phyloP scores from a whole-genome alignment of 2,888 invertebrate genomes.

The Andrena marginata region DNA sequence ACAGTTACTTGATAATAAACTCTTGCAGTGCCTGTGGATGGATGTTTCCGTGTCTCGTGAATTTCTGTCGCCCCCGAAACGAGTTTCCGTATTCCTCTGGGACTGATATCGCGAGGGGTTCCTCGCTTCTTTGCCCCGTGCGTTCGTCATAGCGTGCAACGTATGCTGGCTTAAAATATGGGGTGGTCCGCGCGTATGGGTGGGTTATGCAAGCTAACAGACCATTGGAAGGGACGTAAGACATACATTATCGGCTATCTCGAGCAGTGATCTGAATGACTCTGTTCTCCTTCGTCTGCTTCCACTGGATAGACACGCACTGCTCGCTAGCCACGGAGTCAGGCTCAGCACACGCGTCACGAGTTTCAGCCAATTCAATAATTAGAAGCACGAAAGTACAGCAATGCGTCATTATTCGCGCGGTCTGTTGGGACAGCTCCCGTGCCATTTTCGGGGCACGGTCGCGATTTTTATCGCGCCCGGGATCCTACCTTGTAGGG shows the following conservation, averaged over 20 bases:
- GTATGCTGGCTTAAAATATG: conserved; percentile 48
- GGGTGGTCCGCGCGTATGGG: conserved; percentile 21
- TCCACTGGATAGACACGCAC: conserved; percentile 30
- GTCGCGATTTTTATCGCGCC: too few relatives aligned
- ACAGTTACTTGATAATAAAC: not conserved
- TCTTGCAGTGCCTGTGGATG: not conserved
- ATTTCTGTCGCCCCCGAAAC: not conserved
- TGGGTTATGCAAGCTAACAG: conserved; percentile 58
- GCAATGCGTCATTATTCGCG: too few relatives aligned
- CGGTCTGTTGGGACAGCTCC: too few relatives aligned
- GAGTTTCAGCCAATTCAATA: too few relatives aligned
- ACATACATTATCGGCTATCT: conserved; percentile 54
- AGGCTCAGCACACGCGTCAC: not conserved
- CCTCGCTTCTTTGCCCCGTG: conserved; percentile 32
- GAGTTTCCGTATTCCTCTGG: conserved; percentile 17
- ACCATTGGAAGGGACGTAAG: conserved; percentile 40
- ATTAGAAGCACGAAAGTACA: too few relatives aligned
- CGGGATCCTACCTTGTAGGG: too few relatives aligned
- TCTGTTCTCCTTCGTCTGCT: conserved; percentile 47
- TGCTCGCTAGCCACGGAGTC: not conserved
- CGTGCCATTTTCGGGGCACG: too few relatives aligned
- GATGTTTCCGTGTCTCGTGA: not conserved
- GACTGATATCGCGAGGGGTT: conserved; percentile 15
- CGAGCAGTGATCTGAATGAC: conserved; percentile 54
- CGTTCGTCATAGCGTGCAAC: conserved; percentile 11